These are phyloP conservation scores for Noctilio leporinus DNA, from an alignment of 2,113 vertebrate genomes.

Conservation along the genomic window DNA sequence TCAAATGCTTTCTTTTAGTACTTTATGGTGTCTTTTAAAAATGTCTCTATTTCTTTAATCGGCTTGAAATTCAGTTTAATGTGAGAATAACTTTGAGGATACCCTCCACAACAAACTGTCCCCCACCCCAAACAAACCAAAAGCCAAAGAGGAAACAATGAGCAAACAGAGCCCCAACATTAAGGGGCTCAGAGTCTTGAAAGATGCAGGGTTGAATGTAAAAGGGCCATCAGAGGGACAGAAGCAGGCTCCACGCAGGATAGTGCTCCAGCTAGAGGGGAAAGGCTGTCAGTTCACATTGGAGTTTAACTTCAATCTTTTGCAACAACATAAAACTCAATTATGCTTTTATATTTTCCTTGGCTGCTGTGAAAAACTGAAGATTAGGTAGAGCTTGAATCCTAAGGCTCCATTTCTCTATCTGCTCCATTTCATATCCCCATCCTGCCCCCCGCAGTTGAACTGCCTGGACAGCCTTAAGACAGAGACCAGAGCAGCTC, in stretches of 20 bases:
- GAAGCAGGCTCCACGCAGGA: neutral
- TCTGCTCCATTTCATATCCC: no score
- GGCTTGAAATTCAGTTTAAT: conserved; percentile 4
- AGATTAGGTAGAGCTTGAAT: neutral
- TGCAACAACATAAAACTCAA: neutral
- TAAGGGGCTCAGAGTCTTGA: neutral
- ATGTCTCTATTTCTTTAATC: neutral
- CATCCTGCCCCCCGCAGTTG: neutral
- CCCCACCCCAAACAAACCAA: no score
- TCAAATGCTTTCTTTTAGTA: neutral
- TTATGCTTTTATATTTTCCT: neutral
- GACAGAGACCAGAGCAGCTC: neutral
- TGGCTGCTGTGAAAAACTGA: neutral
- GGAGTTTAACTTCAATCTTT: neutral
- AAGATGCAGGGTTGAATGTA: neutral
- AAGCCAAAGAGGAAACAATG: neutral
- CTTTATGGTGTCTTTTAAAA: neutral
- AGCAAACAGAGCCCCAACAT: neutral
- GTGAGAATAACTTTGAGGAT: neutral
- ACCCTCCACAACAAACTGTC: neutral
- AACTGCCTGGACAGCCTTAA: neutral
- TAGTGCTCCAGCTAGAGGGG: neutral
- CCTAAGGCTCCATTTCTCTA: neutral
- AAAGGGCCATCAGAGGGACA: neutral
- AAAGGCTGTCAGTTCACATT: neutral